phyloP scores from a whole-genome alignment of 2,797 vertebrate species.

The Gymnocypris eckloni region DNA sequence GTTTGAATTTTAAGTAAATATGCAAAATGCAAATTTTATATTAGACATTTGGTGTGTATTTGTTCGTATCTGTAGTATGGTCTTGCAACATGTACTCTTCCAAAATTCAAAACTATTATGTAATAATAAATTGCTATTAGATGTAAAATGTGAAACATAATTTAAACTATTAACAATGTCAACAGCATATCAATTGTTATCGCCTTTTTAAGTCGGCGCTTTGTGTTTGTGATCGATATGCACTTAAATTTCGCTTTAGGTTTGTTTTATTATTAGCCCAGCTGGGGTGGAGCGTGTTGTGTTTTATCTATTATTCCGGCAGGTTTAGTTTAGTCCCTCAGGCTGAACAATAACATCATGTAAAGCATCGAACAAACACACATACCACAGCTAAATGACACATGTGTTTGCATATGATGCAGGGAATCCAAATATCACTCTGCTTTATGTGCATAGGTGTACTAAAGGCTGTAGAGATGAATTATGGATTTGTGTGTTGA shows the following conservation, averaged over 20 bases:
- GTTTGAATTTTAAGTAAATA: neutral
- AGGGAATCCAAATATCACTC: neutral
- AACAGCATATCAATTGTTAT: neutral
- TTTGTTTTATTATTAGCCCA: slow-evolving; percentile 26
- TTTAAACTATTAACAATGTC: slow-evolving; percentile 1
- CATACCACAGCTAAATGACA: neutral
- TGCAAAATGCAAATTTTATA: neutral
- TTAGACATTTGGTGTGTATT: too few relatives aligned
- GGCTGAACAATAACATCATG: neutral
- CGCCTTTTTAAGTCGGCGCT: neutral
- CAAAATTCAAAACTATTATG: neutral
- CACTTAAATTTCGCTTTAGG: neutral
- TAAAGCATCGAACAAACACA: neutral
- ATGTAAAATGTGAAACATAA: neutral
- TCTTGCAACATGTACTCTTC: neutral
- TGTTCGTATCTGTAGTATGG: neutral
- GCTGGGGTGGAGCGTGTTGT: slow-evolving; percentile 24
- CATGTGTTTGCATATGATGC: neutral
- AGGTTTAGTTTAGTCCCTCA: slow-evolving; percentile 26
- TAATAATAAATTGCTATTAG: neutral
- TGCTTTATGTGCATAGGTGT: neutral
- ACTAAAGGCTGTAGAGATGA: slow-evolving; percentile 51
- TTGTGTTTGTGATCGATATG: neutral
- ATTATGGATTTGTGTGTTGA: slow-evolving; percentile 61
- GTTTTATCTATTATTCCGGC: slow-evolving; percentile 4